These are phyloP conservation scores for Potamilus streckersoni DNA, from an alignment of 1,140 invertebrate species.

Conservation along the genomic window DNA sequence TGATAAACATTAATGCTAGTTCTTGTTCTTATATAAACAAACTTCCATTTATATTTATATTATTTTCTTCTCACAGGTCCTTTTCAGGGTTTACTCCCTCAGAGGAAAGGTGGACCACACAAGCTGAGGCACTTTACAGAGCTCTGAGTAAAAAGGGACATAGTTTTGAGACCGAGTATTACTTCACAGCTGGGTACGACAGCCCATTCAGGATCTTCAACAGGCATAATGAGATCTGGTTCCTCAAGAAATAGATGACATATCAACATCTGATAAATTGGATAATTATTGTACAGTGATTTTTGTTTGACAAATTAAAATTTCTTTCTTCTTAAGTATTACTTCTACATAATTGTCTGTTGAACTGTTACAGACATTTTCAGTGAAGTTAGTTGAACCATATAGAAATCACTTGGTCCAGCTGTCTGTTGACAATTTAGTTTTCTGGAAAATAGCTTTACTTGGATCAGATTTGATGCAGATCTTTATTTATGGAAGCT, in stretches of 20 bases:
- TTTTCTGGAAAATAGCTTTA: too few relatives aligned
- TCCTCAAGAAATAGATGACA: conserved; percentile 35
- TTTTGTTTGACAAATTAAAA: too few relatives aligned
- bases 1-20: neutral
- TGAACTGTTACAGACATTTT: too few relatives aligned
- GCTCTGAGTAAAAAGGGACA: conserved; percentile 23
- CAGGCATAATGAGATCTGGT: conserved; percentile 62
- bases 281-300: too few relatives aligned
- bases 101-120: conserved; percentile 25
- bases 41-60: conserved; percentile 11
- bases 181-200: conserved; percentile 57
- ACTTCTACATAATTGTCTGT: too few relatives aligned
- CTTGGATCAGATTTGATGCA: too few relatives aligned
- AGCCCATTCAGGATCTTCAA: conserved; percentile 49
- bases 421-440: too few relatives aligned
- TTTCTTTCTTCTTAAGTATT: too few relatives aligned
- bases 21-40: neutral
- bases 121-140: conserved; percentile 34
- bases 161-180: conserved; percentile 34
- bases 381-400: too few relatives aligned
- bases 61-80: conserved; percentile 33
- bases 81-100: conserved; percentile 39
- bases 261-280: too few relatives aligned
- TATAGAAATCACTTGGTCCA: too few relatives aligned
- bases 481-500: too few relatives aligned